phyloP scores from a whole-genome alignment of 2,113 vertebrate species.

The Nannospalax galili region DNA sequence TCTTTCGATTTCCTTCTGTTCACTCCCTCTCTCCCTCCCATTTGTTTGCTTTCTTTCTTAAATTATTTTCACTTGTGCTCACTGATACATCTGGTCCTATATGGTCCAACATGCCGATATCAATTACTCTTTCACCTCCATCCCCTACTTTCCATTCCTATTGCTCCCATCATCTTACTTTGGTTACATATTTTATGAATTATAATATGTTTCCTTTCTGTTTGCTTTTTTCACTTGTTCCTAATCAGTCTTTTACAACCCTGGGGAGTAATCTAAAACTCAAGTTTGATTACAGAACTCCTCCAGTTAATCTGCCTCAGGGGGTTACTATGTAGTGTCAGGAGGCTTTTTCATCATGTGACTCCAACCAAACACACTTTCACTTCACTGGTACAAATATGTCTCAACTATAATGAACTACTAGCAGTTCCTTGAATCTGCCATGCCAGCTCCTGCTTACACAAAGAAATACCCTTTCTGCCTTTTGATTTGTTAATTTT shows the following conservation, averaged over 20 bases:
- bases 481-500: slow-evolving; percentile 9
- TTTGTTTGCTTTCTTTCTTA: background rate
- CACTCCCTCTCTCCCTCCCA: no score
- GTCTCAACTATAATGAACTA: background rate
- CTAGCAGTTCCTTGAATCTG: background rate
- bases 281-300: background rate
- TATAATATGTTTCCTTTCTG: background rate
- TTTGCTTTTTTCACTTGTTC: background rate
- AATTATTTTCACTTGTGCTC: background rate
- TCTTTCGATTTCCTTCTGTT: no score
- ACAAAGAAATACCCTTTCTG: background rate
- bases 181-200: background rate
- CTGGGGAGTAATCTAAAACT: background rate
- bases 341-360: background rate
- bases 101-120: background rate
- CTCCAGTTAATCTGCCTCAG: background rate
- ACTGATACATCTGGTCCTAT: background rate
- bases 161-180: slow-evolving; percentile 23
- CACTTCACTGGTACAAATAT: background rate
- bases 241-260: background rate
- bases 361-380: background rate
- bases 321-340: background rate
- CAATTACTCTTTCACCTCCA: background rate
- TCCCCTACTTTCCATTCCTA: background rate
- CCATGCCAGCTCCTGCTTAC: slow-evolving; percentile 5